These are phyloP conservation scores for Paralvinella palmiformis DNA, from an alignment of 1,140 invertebrate genomes.

Conservation along the genomic window DNA sequence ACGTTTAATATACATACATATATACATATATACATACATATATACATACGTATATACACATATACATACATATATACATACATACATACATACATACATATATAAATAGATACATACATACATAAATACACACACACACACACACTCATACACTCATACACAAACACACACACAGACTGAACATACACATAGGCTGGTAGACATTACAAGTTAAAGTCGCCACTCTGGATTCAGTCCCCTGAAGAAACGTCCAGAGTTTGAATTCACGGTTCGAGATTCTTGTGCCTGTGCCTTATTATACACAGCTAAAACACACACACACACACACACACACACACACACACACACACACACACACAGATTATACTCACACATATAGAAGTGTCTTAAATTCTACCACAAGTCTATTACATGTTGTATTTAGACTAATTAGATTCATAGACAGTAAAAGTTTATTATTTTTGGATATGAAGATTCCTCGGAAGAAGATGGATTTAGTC, in stretches of 20 bases:
- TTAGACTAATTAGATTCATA: too few relatives aligned
- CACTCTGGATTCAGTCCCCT: neutral
- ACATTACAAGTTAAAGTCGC: too few relatives aligned
- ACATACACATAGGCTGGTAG: too few relatives aligned
- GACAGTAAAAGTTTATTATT: too few relatives aligned
- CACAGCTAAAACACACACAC: neutral
- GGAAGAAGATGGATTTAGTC: too few relatives aligned
- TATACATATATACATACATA: neutral
- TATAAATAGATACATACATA: neutral
- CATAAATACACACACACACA: slow-evolving; percentile 5
- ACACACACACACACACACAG: neutral
- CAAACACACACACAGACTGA: slow-evolving; percentile 4
- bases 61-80: neutral
- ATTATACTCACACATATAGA: too few relatives aligned
- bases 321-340: neutral
- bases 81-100: neutral
- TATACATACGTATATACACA: neutral
- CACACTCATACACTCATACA: slow-evolving; percentile 1
- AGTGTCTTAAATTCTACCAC: too few relatives aligned
- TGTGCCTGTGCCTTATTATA: neutral
- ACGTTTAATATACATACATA: neutral
- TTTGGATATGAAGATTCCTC: too few relatives aligned
- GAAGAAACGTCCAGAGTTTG: neutral
- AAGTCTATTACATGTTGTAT: too few relatives aligned
- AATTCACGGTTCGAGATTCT: neutral